These are phyloP conservation scores for Autographa gamma DNA, from an alignment of 2,888 invertebrate genomes.

Conservation along the genomic window DNA sequence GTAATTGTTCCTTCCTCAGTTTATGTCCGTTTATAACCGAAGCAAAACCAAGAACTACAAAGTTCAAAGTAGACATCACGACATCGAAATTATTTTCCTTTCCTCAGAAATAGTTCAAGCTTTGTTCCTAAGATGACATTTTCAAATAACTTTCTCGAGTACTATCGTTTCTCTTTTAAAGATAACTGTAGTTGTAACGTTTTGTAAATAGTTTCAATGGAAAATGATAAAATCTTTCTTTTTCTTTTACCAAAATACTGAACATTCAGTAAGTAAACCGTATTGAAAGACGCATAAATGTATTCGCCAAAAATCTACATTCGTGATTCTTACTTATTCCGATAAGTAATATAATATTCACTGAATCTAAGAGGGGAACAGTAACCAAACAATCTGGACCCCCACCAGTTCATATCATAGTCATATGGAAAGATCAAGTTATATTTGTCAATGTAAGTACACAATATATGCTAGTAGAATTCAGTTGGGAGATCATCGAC, in stretches of 20 bases:
- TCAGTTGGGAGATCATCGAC: conserved; percentile 67
- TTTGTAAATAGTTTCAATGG: conserved; percentile 15
- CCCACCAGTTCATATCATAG: background rate
- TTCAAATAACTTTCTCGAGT: background rate
- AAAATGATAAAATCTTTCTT: conserved; percentile 20
- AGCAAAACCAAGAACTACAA: background rate
- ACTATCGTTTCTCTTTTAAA: background rate
- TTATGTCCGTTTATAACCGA: background rate
- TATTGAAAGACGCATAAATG: conserved; percentile 64
- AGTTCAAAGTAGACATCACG: background rate
- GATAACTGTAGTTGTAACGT: background rate
- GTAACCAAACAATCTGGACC: conserved; percentile 52
- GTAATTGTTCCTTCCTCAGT: background rate
- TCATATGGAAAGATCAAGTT: conserved; percentile 40
- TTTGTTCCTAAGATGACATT: background rate
- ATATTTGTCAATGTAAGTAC: conserved; percentile 55
- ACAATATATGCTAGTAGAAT: conserved; percentile 64
- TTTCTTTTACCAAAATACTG: conserved; percentile 38
- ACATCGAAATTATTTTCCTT: background rate
- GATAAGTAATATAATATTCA: conserved; percentile 73
- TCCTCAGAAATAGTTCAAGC: background rate
- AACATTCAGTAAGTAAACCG: conserved; percentile 47
- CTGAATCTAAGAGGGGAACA: conserved; percentile 61
- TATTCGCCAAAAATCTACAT: conserved; percentile 69
- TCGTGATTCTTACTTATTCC: conserved; percentile 71